Conservation (phyloP, 2,888 invertebrate species). For the Nowickia ferox region DNA sequence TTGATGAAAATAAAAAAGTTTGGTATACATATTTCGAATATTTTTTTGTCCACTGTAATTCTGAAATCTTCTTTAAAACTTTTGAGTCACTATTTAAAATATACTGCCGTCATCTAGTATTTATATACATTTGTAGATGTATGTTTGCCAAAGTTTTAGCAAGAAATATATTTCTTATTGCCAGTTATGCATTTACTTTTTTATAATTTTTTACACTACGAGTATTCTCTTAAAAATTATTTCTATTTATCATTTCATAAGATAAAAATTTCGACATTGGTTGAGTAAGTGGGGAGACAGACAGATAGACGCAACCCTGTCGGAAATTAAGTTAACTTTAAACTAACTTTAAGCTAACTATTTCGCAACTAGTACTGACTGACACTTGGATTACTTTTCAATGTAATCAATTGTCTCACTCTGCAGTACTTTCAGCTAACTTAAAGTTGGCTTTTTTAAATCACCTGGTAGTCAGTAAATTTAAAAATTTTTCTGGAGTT, state of each 20-base stretch:
- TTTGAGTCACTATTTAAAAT: background rate
- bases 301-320: background rate
- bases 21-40: no score
- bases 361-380: no score
- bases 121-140: background rate
- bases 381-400: no score
- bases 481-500: no score
- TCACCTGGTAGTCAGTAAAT: no score
- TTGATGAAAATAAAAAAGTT: no score
- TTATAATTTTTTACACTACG: background rate
- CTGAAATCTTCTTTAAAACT: background rate
- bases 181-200: background rate
- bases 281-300: background rate
- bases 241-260: slow-evolving; percentile 7
- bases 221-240: slow-evolving; percentile 1
- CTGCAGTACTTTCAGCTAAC: no score
- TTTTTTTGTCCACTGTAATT: no score
- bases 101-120: background rate
- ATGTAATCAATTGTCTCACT: no score
- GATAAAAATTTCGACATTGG: background rate
- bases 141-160: background rate
- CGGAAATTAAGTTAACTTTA: no score
- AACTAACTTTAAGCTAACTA: no score
- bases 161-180: background rate
- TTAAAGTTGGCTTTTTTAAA: no score